Evolutionary conservation across 2,888 invertebrate species (phyloP).

Genomic region (Hypomecis atomaria): DNA sequence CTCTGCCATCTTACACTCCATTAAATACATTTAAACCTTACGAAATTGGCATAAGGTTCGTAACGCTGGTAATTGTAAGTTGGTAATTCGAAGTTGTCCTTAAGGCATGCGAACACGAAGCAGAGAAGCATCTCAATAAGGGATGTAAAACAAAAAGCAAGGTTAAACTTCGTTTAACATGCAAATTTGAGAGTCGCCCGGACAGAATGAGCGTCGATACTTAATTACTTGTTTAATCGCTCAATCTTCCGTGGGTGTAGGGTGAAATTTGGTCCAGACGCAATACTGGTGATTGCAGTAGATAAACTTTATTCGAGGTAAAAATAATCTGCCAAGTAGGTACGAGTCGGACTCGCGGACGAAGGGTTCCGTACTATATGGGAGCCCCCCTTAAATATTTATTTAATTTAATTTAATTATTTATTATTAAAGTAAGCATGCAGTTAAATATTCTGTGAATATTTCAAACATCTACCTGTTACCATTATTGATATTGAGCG

Average conservation of each 20-base stretch:
- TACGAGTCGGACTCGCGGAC: too few relatives aligned
- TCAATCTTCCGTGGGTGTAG: constrained; percentile 78
- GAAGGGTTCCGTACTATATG: background rate
- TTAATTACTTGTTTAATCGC: constrained; percentile 84
- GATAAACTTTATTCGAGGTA: constrained; percentile 16
- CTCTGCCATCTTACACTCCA: constrained; percentile 27
- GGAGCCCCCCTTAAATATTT: too few relatives aligned
- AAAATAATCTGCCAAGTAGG: too few relatives aligned
- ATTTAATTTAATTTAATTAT: too few relatives aligned
- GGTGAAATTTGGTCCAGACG: constrained; percentile 52
- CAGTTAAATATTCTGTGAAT: too few relatives aligned
- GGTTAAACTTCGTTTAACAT: constrained; percentile 83
- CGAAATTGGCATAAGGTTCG: constrained; percentile 40
- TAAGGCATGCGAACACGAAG: constrained; percentile 66
- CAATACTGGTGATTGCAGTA: constrained; percentile 26
- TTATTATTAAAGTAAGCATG: too few relatives aligned
- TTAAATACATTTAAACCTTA: constrained; percentile 51
- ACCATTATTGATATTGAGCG: too few relatives aligned
- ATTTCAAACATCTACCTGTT: too few relatives aligned
- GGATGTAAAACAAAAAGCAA: constrained; percentile 77
- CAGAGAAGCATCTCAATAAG: constrained; percentile 76
- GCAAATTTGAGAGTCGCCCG: constrained; percentile 82
- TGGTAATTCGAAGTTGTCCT: constrained; percentile 54
- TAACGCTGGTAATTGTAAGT: constrained; percentile 21
- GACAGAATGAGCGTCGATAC: constrained; percentile 83